Percentiles rank a stretch among this genome's conserved stretches.
phyloP scores from a whole-genome alignment of 2,113 vertebrate species.

The Echinops telfairi region DNA sequence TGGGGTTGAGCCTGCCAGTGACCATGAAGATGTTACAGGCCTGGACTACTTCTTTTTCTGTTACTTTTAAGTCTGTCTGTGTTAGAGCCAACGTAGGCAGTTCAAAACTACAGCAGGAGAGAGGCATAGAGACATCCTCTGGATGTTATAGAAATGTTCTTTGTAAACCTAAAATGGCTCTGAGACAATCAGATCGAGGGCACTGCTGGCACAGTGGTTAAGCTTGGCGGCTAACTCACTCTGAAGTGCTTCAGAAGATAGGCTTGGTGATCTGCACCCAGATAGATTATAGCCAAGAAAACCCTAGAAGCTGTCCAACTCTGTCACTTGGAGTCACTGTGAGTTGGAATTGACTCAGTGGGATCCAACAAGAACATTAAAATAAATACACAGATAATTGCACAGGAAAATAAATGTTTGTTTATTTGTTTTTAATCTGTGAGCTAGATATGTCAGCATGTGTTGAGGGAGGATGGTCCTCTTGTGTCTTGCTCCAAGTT shows the following conservation, averaged over 20 bases:
- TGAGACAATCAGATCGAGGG: neutral
- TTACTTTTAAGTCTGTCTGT: neutral
- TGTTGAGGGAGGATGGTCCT: fast-evolving
- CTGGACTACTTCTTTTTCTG: neutral
- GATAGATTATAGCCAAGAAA: neutral
- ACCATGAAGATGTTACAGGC: neutral
- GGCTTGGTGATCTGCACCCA: neutral
- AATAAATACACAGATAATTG: neutral
- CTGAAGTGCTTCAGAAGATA: neutral
- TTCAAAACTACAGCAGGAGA: neutral
- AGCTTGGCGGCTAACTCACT: neutral
- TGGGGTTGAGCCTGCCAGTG: neutral
- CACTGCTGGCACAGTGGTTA: neutral
- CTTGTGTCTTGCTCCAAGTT: neutral
- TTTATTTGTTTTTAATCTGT: neutral
- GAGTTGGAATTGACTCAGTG: neutral
- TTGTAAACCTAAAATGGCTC: neutral
- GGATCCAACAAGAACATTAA: neutral
- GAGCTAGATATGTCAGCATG: neutral
- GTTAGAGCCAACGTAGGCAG: neutral
- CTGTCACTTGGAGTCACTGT: neutral
- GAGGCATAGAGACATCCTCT: neutral
- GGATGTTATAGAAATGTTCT: neutral
- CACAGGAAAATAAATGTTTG: neutral
- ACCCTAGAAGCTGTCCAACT: neutral